Percentiles rank a stretch among this genome's conserved stretches.
These are phyloP conservation scores for Sander vitreus DNA, from an alignment of 2,113 vertebrate species.

Conservation along the genomic window DNA sequence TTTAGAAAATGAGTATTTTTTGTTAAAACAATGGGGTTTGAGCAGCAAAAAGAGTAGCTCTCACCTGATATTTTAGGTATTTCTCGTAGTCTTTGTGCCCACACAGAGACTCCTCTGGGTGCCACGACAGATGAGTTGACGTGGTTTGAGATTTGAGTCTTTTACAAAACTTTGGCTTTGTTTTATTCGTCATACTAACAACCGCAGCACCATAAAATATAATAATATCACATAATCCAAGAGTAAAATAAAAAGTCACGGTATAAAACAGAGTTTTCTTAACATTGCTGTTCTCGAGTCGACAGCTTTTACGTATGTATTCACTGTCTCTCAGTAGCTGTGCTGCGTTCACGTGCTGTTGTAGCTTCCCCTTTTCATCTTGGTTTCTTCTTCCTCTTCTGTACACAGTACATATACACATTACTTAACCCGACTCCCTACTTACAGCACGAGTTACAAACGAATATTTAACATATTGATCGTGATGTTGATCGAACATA, in stretches of 20 bases:
- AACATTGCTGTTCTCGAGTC: not conserved
- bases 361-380: accelerated
- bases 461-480: not conserved
- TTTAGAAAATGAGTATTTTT: accelerated
- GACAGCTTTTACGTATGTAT: constrained; percentile 46
- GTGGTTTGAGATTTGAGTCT: constrained; percentile 48
- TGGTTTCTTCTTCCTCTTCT: not conserved
- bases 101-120: constrained; percentile 10
- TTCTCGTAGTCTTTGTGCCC: constrained; percentile 51
- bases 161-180: constrained; percentile 44
- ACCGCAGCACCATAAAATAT: not conserved
- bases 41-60: not conserved
- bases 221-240: not conserved
- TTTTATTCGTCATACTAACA: constrained; percentile 63
- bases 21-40: accelerated
- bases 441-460: not conserved
- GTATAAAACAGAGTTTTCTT: not conserved
- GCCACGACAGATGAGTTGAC: constrained; percentile 49
- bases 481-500: not conserved
- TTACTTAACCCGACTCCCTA: not conserved
- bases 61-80: constrained; percentile 45
- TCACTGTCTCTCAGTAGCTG: not conserved
- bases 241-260: accelerated
- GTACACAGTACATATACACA: too few relatives aligned
- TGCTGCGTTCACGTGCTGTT: constrained; percentile 34